These are phyloP conservation scores for Pycnomerus fuliginosus DNA, from an alignment of 2,888 invertebrate genomes.

Conservation along the genomic window DNA sequence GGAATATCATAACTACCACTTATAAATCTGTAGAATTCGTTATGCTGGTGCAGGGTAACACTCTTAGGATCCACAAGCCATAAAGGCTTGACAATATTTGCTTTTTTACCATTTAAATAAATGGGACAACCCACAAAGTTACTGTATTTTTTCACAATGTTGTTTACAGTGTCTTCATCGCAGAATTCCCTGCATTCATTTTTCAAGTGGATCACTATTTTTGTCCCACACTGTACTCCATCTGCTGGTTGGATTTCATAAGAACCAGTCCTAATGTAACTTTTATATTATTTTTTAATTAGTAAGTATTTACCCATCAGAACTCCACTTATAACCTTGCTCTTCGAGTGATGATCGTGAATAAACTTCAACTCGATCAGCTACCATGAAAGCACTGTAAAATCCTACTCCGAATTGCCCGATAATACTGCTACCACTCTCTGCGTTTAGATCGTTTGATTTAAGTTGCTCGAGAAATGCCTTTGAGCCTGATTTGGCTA, in stretches of 20 bases:
- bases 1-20: slow-evolving; percentile 85
- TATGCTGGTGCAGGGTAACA: slow-evolving; percentile 81
- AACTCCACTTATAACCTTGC: slow-evolving; percentile 82
- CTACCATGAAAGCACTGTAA: slow-evolving; percentile 97
- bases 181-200: slow-evolving; percentile 85
- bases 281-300: not conserved
- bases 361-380: slow-evolving; percentile 90
- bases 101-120: slow-evolving; percentile 82
- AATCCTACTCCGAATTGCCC: slow-evolving; percentile 99
- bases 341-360: slow-evolving; percentile 71
- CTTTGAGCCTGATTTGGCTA: slow-evolving; percentile 95
- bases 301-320: slow-evolving; percentile 72
- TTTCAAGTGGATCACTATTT: slow-evolving; percentile 88
- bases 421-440: slow-evolving; percentile 76
- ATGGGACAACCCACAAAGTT: slow-evolving; percentile 96
- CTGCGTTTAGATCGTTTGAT: slow-evolving; percentile 60
- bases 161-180: slow-evolving; percentile 81
- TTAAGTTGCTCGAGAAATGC: slow-evolving; percentile 85
- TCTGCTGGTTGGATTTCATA: slow-evolving; percentile 89
- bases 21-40: slow-evolving; percentile 90
- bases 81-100: slow-evolving; percentile 86
- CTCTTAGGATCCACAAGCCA: slow-evolving; percentile 93
- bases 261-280: slow-evolving; percentile 80
- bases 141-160: slow-evolving; percentile 92
- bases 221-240: slow-evolving; percentile 84